phyloP scores from a whole-genome alignment of 2,113 vertebrate species.

The Poecilia latipinna region DNA sequence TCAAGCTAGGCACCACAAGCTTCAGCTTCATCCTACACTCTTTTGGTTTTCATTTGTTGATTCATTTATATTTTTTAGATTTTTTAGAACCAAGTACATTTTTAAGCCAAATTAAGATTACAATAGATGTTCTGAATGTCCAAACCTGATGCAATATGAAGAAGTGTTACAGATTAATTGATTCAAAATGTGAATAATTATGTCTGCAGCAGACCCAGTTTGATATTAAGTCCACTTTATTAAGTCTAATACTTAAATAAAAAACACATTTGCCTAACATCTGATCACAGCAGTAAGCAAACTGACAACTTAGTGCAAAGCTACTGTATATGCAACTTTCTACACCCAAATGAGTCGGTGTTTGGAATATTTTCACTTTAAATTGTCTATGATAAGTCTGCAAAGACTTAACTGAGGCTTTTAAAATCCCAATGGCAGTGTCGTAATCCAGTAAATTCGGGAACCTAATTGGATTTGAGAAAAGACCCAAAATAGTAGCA shows the following conservation, averaged over 20 bases:
- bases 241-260: background rate
- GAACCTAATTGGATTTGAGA: slow-evolving; percentile 77
- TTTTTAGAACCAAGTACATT: background rate
- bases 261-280: background rate
- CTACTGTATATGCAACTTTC: slow-evolving; percentile 16
- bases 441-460: slow-evolving; percentile 73
- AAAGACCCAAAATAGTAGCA: slow-evolving; percentile 63
- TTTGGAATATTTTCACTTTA: slow-evolving; percentile 42
- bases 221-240: background rate
- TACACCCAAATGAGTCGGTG: slow-evolving; percentile 26
- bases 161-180: background rate
- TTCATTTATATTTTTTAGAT: too few relatives aligned
- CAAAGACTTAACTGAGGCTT: slow-evolving; percentile 56
- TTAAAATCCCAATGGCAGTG: slow-evolving; percentile 67
- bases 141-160: background rate
- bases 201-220: background rate
- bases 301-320: background rate
- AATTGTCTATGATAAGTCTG: slow-evolving; percentile 62
- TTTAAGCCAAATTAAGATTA: background rate
- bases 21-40: background rate
- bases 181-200: background rate
- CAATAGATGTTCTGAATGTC: background rate
- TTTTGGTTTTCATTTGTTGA: background rate
- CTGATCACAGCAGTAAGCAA: background rate
- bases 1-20: background rate